Percentiles rank a stretch among this genome's conserved stretches.
Evolutionary conservation across 2,797 vertebrate genomes (phyloP).

Genomic region (Molothrus ater): DNA sequence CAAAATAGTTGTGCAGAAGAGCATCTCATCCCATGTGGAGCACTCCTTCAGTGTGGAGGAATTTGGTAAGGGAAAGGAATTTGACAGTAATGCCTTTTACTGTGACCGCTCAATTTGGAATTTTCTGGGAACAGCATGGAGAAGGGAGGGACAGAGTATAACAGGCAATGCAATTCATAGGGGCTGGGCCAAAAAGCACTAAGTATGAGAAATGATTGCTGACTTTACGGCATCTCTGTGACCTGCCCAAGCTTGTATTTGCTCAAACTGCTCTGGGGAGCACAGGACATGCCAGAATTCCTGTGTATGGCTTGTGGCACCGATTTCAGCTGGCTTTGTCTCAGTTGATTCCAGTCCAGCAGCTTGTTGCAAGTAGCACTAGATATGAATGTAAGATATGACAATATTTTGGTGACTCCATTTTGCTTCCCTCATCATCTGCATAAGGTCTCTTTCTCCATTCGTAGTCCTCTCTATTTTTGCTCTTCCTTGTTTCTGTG

Average conservation of each 20-base stretch:
- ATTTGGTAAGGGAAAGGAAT: conserved; percentile 63
- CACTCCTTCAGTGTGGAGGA: conserved; percentile 67
- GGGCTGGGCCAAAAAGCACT: background rate
- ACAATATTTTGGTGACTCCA: background rate
- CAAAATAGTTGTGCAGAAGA: conserved; percentile 65
- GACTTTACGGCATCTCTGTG: background rate
- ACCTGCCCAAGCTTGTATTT: background rate
- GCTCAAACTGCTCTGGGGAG: background rate
- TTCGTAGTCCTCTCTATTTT: background rate
- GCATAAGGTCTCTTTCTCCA: background rate
- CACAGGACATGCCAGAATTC: background rate
- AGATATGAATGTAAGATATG: background rate
- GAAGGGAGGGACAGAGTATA: background rate
- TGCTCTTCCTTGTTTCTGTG: background rate
- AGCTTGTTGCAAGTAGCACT: background rate
- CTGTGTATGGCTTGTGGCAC: background rate
- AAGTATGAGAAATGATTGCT: background rate
- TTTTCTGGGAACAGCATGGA: background rate
- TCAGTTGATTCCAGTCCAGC: background rate
- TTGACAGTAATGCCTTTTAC: background rate
- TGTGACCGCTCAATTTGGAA: accelerated
- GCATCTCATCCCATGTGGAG: background rate
- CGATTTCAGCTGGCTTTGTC: background rate
- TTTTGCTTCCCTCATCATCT: background rate
- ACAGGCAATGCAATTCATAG: background rate